Percentiles rank a stretch among this genome's conserved stretches.
phyloP scores from a whole-genome alignment of 2,113 vertebrate species.

The Grammomys dolichurus region DNA sequence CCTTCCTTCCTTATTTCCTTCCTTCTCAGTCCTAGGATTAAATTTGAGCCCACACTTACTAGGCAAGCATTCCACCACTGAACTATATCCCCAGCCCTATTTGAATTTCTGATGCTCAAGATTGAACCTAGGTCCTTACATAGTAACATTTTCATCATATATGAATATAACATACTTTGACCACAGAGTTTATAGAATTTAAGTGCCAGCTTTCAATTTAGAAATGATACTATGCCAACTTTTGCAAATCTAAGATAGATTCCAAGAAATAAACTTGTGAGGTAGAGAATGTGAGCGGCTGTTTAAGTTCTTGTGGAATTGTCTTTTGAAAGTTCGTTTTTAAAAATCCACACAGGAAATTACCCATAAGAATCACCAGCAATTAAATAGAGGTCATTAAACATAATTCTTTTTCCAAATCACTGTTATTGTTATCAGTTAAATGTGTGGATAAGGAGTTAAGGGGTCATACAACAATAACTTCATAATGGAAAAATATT shows the following conservation, averaged over 20 bases:
- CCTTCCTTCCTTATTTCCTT: neutral
- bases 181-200: neutral
- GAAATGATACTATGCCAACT: neutral
- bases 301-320: conserved; percentile 19
- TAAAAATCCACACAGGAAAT: neutral
- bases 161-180: neutral
- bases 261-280: conserved; percentile 54
- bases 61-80: neutral
- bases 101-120: neutral
- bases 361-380: neutral
- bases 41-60: neutral
- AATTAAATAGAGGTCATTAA: neutral
- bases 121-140: neutral
- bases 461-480: neutral
- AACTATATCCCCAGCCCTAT: neutral
- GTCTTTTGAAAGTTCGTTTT: conserved; percentile 36
- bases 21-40: neutral
- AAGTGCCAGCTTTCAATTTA: conserved; percentile 24
- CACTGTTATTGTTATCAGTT: neutral
- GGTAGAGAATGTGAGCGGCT: neutral
- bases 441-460: neutral
- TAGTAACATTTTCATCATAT: neutral
- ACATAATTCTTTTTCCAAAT: neutral
- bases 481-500: neutral
- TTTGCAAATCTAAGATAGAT: neutral